Evolutionary conservation across 1,140 invertebrate genomes (phyloP).

Genomic region (Hypothenemus hampei): DNA sequence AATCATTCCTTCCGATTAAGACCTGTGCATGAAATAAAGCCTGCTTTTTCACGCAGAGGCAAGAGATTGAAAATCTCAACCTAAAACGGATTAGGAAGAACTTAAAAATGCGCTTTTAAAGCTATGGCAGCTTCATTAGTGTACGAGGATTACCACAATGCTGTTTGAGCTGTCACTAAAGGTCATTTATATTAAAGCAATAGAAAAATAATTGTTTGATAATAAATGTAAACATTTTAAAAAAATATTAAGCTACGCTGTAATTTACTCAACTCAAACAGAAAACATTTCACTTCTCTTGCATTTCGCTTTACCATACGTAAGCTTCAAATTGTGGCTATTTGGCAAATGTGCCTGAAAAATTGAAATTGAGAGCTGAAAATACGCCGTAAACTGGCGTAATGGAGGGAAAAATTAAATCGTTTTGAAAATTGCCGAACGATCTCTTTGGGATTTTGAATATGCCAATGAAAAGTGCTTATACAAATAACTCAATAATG

Average conservation of each 20-base stretch:
- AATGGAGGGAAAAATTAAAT: slow-evolving; percentile 14
- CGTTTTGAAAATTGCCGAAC: neutral
- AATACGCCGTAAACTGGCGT: slow-evolving; percentile 2
- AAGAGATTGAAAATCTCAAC: no score
- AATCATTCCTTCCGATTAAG: no score
- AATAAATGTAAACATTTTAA: no score
- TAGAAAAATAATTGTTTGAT: no score
- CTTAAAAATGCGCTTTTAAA: no score
- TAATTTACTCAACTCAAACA: slow-evolving; percentile 13
- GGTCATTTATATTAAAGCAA: neutral
- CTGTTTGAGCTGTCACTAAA: neutral
- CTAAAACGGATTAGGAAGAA: no score
- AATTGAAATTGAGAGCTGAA: slow-evolving; percentile 18
- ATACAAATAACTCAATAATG: no score
- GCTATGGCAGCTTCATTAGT: no score
- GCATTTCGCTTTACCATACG: slow-evolving; percentile 5
- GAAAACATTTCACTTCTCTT: slow-evolving; percentile 10
- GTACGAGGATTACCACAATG: neutral
- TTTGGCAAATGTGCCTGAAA: slow-evolving; percentile 19
- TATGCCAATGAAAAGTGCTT: no score
- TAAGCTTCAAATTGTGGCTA: slow-evolving; percentile 19
- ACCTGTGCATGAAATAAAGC: no score
- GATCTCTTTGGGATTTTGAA: no score
- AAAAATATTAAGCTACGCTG: neutral
- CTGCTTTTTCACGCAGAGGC: no score